Evolutionary conservation across 2,113 vertebrate genomes (phyloP).

Genomic region (Chloropsis hardwickii): DNA sequence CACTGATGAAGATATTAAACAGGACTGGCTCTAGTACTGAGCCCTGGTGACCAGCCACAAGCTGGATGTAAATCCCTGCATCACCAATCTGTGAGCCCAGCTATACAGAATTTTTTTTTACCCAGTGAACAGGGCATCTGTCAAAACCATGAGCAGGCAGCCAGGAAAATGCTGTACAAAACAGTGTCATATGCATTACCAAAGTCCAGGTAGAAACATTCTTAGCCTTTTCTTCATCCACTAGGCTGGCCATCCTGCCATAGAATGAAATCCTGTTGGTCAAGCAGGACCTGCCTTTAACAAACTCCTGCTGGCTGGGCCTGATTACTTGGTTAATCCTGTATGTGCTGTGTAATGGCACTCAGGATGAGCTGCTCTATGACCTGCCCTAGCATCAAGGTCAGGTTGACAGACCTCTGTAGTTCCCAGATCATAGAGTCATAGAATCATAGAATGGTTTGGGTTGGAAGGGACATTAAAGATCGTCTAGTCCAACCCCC

Average conservation of each 20-base stretch:
- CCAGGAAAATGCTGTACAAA: background rate
- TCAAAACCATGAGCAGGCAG: background rate
- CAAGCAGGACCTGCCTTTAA: background rate
- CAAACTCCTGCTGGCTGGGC: background rate
- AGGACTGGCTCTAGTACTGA: background rate
- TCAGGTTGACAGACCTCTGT: background rate
- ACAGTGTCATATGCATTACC: background rate
- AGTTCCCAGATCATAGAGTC: background rate
- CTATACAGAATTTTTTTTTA: background rate
- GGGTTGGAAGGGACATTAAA: background rate
- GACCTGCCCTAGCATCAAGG: too few species aligned
- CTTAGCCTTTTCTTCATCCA: background rate
- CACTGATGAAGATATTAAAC: background rate
- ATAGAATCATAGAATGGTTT: background rate
- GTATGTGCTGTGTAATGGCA: background rate
- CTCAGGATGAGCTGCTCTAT: background rate
- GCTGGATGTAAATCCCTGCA: background rate
- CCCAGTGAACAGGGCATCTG: background rate
- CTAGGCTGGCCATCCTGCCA: background rate
- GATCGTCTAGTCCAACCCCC: rapidly evolving
- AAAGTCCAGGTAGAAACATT: background rate
- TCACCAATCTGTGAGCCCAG: rapidly evolving
- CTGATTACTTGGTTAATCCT: background rate
- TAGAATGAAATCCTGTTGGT: background rate
- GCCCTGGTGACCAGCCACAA: background rate